Conservation (phyloP, 2,113 vertebrate genomes). For the Ailuropoda melanoleuca region DNA sequence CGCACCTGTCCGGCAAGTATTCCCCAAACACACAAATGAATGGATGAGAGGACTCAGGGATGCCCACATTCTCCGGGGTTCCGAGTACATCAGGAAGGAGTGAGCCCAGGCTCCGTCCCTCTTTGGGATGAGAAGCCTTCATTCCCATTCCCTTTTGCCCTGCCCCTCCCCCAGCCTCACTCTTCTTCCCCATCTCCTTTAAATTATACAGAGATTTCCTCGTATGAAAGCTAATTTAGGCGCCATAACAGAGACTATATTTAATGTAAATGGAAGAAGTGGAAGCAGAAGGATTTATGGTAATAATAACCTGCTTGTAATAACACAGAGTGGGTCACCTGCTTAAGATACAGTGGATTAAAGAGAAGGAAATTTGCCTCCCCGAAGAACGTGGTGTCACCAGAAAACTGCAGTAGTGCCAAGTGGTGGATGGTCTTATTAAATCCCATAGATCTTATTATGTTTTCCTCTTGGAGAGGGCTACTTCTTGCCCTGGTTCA, state of each 20-base stretch:
- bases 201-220: constrained; percentile 68
- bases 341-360: constrained; percentile 70
- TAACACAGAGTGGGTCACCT: constrained; percentile 78
- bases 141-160: neutral
- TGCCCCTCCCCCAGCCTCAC: neutral
- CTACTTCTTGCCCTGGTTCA: neutral
- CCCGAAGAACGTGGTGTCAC: constrained; percentile 48
- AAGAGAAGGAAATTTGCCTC: constrained; percentile 72
- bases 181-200: constrained; percentile 2
- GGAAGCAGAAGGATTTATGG: constrained; percentile 78
- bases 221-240: constrained; percentile 79
- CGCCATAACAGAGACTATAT: constrained; percentile 69
- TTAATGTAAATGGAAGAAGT: constrained; percentile 77
- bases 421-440: constrained; percentile 68
- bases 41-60: neutral
- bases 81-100: neutral
- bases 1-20: rapidly evolving
- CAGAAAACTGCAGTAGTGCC: neutral
- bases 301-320: constrained; percentile 78
- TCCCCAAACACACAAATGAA: neutral
- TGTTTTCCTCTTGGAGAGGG: neutral
- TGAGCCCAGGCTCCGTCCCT: too few species aligned
- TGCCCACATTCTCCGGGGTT: rapidly evolving
- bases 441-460: constrained; percentile 71
- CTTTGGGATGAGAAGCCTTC: neutral